Evolutionary conservation across 2,888 invertebrate genomes (phyloP).

Genomic region (Seira ritae): DNA sequence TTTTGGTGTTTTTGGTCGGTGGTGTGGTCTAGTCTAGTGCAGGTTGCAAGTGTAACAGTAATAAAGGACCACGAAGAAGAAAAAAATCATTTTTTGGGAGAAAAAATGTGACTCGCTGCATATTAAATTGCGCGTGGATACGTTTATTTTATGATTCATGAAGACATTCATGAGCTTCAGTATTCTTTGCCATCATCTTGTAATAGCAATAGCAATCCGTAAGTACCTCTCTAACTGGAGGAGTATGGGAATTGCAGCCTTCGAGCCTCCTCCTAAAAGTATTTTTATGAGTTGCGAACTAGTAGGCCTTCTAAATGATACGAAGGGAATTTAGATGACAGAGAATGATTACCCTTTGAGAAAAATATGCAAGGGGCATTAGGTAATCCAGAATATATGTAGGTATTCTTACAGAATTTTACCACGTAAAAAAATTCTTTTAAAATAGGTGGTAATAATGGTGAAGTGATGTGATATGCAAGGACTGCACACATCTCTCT

Average conservation of each 20-base stretch:
- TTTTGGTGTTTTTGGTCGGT: background rate
- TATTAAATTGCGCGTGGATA: background rate
- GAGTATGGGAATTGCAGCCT: too few species aligned
- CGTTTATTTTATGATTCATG: background rate
- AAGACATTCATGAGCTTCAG: background rate
- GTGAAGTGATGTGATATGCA: too few species aligned
- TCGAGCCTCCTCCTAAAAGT: too few species aligned
- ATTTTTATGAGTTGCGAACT: background rate
- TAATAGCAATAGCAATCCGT: too few species aligned
- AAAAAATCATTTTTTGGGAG: background rate
- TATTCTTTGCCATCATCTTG: background rate
- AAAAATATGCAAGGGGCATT: background rate
- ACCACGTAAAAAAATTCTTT: too few species aligned
- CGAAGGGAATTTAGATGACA: background rate
- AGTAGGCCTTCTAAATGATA: background rate
- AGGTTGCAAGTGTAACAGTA: too few species aligned
- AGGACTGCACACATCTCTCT: too few species aligned
- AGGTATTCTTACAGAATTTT: too few species aligned
- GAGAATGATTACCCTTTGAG: background rate
- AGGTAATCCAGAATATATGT: too few species aligned
- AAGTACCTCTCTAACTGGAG: background rate
- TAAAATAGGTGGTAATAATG: background rate
- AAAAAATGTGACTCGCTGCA: background rate
- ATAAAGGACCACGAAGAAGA: background rate
- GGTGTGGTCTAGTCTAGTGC: background rate